phyloP scores from a whole-genome alignment of 2,113 vertebrate genomes.

The Cathartes aura region DNA sequence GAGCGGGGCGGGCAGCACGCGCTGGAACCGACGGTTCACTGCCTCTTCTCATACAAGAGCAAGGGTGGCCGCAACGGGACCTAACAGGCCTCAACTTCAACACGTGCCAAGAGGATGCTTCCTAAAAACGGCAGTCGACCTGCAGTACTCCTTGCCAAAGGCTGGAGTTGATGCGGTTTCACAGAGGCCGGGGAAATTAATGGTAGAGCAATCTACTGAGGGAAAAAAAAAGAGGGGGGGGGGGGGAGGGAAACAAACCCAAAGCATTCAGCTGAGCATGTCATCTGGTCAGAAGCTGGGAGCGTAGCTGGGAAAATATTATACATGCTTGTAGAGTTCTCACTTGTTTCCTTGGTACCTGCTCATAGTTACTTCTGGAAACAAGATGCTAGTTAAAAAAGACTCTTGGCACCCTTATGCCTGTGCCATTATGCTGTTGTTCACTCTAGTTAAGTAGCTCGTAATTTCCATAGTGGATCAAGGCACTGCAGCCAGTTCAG shows the following conservation, averaged over 20 bases:
- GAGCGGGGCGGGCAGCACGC: rapidly evolving
- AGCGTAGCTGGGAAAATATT: neutral
- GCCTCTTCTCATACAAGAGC: neutral
- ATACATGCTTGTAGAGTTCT: neutral
- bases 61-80: neutral
- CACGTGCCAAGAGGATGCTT: neutral
- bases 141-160: neutral
- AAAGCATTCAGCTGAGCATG: neutral
- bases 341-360: neutral
- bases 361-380: neutral
- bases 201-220: neutral
- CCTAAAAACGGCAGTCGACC: neutral
- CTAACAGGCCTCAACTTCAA: neutral
- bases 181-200: neutral
- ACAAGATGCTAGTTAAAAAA: neutral
- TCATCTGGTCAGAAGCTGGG: neutral
- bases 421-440: neutral
- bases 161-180: neutral
- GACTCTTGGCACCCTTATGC: neutral
- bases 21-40: neutral
- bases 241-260: neutral
- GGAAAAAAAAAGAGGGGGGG: neutral
- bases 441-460: neutral
- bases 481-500: neutral
- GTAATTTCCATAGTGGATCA: neutral